phyloP scores from a whole-genome alignment of 2,797 vertebrate species.

The Brachyalestes nurse region DNA sequence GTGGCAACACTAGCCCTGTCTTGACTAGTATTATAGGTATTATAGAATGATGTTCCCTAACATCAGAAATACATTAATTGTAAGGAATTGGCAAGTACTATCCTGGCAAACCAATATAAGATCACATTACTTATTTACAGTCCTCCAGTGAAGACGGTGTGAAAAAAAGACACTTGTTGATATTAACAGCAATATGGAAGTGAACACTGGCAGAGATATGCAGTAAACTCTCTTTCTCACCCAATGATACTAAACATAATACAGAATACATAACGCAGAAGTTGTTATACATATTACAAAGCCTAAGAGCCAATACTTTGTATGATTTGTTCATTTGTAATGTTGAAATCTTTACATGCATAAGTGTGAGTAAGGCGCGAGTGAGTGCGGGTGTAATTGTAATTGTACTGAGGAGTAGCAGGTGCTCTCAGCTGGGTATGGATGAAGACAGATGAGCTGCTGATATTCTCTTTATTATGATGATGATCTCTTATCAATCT shows the following conservation, averaged over 20 bases:
- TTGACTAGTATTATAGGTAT: no score
- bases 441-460: conserved; percentile 82
- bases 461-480: conserved; percentile 80
- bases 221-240: no score
- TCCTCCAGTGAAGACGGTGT: no score
- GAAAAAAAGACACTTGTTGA: no score
- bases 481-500: conserved; percentile 79
- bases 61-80: no score
- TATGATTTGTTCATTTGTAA: neutral
- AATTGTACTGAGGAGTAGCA: conserved; percentile 68
- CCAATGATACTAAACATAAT: neutral
- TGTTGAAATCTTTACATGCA: neutral
- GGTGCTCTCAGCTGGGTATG: conserved; percentile 80
- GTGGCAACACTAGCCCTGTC: no score
- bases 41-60: no score
- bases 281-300: neutral
- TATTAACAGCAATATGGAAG: neutral
- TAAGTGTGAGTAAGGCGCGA: neutral
- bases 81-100: no score
- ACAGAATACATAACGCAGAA: neutral
- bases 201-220: neutral
- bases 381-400: conserved; percentile 25
- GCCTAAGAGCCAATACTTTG: neutral
- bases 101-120: no score
- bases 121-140: no score